phyloP scores from a whole-genome alignment of 2,113 vertebrate species.

The Pipa parva region DNA sequence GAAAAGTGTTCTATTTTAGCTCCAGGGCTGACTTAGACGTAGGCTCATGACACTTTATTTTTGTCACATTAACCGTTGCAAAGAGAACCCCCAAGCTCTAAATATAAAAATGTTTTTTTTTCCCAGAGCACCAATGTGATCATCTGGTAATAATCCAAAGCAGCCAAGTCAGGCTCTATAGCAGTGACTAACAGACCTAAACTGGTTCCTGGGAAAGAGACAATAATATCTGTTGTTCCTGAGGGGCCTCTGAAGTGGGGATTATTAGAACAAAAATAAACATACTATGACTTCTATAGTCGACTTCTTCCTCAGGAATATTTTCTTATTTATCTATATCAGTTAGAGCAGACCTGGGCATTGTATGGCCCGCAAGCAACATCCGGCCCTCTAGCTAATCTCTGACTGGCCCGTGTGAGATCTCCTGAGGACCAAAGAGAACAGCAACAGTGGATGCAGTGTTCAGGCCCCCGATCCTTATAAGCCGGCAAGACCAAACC shows the following conservation, averaged over 20 bases:
- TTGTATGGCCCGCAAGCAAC: no score
- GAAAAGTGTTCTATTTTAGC: slow-evolving; percentile 21
- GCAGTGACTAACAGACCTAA: slow-evolving; percentile 11
- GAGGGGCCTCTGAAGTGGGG: background rate
- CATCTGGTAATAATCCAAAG: slow-evolving; percentile 21
- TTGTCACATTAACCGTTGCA: slow-evolving; percentile 18
- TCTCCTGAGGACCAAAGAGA: no score
- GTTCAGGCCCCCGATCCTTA: no score
- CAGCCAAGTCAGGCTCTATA: slow-evolving; percentile 9
- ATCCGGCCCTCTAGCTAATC: no score
- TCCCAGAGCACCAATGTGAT: slow-evolving; percentile 27
- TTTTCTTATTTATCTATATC: background rate
- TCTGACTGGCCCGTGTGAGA: no score
- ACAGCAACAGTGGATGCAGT: no score
- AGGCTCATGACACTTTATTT: slow-evolving; percentile 17
- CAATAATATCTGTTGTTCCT: background rate
- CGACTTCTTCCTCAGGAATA: background rate
- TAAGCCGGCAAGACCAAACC: no score
- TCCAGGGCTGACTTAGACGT: slow-evolving; percentile 5
- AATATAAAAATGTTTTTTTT: slow-evolving; percentile 1
- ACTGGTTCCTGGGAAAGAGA: slow-evolving; percentile 18
- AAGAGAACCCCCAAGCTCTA: slow-evolving; percentile 9
- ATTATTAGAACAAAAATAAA: slow-evolving; percentile 21
- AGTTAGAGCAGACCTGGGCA: no score
- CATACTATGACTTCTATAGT: slow-evolving; percentile 1